Evolutionary conservation across 2,797 vertebrate genomes (phyloP).

Genomic region (Spea hammondii): DNA sequence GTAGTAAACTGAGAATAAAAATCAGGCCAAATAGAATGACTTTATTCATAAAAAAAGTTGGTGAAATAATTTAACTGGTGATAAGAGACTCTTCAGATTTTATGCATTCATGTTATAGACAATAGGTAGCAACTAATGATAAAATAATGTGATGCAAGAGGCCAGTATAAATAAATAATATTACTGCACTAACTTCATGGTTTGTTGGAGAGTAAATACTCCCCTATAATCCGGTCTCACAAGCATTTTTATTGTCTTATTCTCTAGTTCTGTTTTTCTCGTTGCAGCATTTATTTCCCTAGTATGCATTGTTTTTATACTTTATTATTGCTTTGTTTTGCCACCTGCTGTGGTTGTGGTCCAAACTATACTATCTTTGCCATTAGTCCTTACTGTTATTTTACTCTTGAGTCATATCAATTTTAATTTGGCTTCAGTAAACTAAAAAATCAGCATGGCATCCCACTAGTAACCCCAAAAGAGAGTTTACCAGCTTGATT

Average conservation of each 20-base stretch:
- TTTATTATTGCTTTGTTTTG: conserved; percentile 63
- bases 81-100: no score
- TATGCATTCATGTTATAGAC: no score
- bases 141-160: no score
- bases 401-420: conserved; percentile 75
- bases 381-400: conserved; percentile 75
- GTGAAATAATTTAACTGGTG: no score
- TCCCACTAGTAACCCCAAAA: conserved; percentile 67
- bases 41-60: no score
- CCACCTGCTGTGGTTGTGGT: conserved; percentile 66
- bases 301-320: conserved; percentile 30
- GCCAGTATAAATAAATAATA: no score
- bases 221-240: background rate
- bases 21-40: no score
- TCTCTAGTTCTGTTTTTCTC: conserved; percentile 11
- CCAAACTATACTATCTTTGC: conserved; percentile 69
- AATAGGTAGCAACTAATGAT: no score
- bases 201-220: no score
- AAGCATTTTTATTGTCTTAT: conserved; percentile 8
- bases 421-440: conserved; percentile 70
- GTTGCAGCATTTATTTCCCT: conserved; percentile 20
- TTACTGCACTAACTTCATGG: no score
- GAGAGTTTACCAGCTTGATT: conserved; percentile 75
- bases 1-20: no score
- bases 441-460: conserved; percentile 66